Evolutionary conservation across 2,113 vertebrate genomes (phyloP).

Genomic region (Malurus alboscapulatus): DNA sequence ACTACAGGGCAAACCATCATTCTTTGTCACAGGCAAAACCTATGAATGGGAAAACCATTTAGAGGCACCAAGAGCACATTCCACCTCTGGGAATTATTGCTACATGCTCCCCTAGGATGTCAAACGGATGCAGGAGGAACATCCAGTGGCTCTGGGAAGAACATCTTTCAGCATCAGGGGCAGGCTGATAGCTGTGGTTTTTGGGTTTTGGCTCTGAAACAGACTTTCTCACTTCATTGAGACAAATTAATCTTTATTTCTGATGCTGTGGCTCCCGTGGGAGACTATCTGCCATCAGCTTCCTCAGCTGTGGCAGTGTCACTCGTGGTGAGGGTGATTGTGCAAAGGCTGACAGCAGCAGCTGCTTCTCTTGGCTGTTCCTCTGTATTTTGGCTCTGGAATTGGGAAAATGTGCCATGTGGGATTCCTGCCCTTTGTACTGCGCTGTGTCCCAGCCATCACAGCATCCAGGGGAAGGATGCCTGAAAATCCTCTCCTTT

Average conservation of each 20-base stretch:
- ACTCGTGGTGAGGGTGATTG: not conserved
- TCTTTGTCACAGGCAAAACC: conserved; percentile 45
- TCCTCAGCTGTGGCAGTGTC: not conserved
- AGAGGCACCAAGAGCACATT: conserved; percentile 31
- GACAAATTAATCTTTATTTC: not conserved
- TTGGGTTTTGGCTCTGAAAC: not conserved
- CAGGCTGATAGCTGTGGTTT: not conserved
- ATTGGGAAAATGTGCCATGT: not conserved
- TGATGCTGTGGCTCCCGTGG: not conserved
- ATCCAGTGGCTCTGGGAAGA: not conserved
- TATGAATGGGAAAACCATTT: conserved; percentile 49
- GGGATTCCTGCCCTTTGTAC: not conserved
- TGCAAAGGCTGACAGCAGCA: not conserved
- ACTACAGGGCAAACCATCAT: conserved; percentile 48
- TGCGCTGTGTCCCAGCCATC: not conserved
- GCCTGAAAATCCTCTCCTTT: not conserved
- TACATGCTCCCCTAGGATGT: conserved; percentile 1
- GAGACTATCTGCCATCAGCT: not conserved
- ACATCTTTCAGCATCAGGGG: not conserved
- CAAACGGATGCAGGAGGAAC: not conserved
- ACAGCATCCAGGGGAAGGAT: not conserved
- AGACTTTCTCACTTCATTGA: not conserved
- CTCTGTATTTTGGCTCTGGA: not conserved
- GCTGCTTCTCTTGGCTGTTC: not conserved
- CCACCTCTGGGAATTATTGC: conserved; percentile 42